Evolutionary conservation across 2,113 vertebrate genomes (phyloP).

Genomic region (Campylomormyrus tamandua): DNA sequence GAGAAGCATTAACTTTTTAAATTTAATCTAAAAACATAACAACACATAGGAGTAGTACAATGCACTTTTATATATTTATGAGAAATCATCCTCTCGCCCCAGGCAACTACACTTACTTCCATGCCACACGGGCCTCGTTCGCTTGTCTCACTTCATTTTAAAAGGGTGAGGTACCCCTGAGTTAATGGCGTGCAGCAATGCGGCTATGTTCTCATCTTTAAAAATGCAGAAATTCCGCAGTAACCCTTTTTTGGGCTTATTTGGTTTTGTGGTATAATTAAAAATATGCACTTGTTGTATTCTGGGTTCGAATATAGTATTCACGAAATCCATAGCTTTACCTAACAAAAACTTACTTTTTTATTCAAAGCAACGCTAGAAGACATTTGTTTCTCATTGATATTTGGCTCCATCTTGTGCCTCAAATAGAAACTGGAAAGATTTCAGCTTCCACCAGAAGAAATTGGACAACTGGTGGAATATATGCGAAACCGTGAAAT

Average conservation of each 20-base stretch:
- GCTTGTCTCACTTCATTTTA: neutral
- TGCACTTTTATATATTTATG: neutral
- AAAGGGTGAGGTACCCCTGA: neutral
- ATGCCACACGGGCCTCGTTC: neutral
- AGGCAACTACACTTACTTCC: neutral
- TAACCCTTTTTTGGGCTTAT: neutral
- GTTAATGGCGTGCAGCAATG: neutral
- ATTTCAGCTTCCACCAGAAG: neutral
- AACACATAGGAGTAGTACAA: neutral
- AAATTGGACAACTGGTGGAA: neutral
- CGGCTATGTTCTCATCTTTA: neutral
- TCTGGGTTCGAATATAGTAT: neutral
- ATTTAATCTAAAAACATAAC: neutral
- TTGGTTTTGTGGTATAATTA: neutral
- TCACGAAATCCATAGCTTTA: neutral
- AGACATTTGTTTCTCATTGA: neutral
- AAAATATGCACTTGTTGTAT: neutral
- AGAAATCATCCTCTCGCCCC: neutral
- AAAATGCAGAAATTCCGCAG: neutral
- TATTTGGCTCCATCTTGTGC: conserved; percentile 1
- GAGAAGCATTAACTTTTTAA: neutral
- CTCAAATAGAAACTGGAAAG: neutral
- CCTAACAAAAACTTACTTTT: neutral
- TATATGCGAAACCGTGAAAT: neutral
- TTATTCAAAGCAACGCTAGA: neutral